Percentiles rank a stretch among this genome's conserved stretches.
phyloP scores from a whole-genome alignment of 2,888 invertebrate species.

The Hetaerina titia region DNA sequence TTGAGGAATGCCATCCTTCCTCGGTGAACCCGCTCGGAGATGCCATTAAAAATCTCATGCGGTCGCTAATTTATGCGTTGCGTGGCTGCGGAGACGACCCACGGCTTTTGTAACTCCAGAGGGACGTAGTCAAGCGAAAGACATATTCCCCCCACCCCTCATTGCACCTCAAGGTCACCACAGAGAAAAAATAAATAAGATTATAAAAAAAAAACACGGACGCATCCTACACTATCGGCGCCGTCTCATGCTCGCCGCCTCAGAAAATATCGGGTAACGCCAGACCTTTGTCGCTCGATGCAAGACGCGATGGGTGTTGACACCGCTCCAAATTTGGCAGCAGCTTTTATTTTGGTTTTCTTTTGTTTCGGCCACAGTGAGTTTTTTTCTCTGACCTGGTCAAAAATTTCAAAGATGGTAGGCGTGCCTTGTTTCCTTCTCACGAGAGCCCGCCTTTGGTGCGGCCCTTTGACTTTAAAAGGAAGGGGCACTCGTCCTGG shows the following conservation, averaged over 20 bases:
- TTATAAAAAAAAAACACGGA: not conserved
- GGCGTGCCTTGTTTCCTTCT: not conserved
- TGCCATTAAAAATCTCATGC: not conserved
- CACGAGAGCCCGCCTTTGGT: not conserved
- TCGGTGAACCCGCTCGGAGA: not conserved
- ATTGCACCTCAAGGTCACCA: conserved; percentile 4
- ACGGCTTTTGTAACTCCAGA: not conserved
- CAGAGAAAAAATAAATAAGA: not conserved
- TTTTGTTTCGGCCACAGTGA: not conserved
- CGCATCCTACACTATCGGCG: not conserved
- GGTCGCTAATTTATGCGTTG: not conserved
- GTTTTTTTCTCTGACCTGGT: not conserved
- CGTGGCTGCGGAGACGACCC: not conserved
- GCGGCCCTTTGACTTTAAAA: not conserved
- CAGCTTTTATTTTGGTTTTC: not conserved
- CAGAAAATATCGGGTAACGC: conserved; percentile 17
- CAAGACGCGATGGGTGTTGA: not conserved
- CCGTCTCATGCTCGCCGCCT: not conserved
- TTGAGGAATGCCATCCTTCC: conserved; percentile 2
- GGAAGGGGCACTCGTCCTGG: not conserved
- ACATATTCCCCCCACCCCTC: not conserved
- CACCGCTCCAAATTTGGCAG: not conserved
- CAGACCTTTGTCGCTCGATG: not conserved
- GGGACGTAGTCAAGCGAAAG: not conserved
- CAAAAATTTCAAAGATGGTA: not conserved